A percentile compares a stretch with the other conserved stretches of the same genome.
phyloP scores from a whole-genome alignment of 2,113 vertebrate species.

The Podilymbus podiceps region DNA sequence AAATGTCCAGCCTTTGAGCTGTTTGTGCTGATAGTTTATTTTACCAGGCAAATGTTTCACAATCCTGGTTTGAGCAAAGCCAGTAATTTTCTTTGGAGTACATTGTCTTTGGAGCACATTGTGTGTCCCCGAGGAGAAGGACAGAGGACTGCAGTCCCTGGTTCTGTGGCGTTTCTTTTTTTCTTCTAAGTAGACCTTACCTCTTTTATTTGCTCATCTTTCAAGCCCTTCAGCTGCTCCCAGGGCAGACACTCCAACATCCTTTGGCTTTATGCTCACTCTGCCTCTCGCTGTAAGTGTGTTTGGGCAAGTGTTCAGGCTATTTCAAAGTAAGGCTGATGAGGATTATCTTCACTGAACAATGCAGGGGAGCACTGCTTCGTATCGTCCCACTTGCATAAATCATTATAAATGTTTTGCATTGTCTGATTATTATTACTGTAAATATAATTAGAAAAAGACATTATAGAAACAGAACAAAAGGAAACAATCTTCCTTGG shows the following conservation, averaged over 20 bases:
- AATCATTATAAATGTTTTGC: neutral
- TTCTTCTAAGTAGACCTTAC: neutral
- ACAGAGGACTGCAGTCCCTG: neutral
- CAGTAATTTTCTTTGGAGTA: neutral
- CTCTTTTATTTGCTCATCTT: neutral
- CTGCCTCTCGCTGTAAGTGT: neutral
- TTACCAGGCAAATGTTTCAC: neutral
- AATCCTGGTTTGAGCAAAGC: neutral
- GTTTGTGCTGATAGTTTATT: neutral
- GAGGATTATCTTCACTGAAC: neutral
- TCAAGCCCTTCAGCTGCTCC: neutral
- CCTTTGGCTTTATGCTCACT: neutral
- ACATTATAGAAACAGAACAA: neutral
- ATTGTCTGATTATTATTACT: neutral
- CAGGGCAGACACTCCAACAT: neutral
- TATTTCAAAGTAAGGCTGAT: neutral
- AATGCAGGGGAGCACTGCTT: neutral
- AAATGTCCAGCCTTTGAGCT: neutral
- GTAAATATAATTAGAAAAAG: neutral
- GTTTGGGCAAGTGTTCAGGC: neutral
- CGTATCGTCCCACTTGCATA: accelerated
- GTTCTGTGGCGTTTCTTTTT: neutral
- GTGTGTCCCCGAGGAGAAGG: accelerated
- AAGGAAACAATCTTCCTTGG: neutral
- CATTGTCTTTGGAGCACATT: neutral